phyloP scores from a whole-genome alignment of 2,797 vertebrate species.

The Sebastes glaucus region DNA sequence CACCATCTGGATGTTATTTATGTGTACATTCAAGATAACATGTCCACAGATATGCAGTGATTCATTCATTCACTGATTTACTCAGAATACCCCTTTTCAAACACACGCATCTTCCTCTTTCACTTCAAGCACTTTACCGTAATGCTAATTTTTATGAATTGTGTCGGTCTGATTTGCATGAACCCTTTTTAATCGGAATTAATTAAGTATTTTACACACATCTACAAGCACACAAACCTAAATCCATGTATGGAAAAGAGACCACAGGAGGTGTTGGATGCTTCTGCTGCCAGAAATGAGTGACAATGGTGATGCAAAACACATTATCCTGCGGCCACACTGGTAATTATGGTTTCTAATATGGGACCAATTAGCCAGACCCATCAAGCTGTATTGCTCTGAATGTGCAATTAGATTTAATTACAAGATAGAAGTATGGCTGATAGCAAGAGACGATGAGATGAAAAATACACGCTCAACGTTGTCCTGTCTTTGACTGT shows the following conservation, averaged over 20 bases:
- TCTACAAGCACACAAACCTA: background rate
- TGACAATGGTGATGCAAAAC: conserved; percentile 34
- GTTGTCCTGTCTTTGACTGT: background rate
- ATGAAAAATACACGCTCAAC: background rate
- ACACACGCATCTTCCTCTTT: background rate
- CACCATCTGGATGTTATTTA: background rate
- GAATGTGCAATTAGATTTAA: conserved; percentile 67
- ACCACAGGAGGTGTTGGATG: background rate
- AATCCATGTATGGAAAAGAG: background rate
- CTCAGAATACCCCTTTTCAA: background rate
- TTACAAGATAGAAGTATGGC: conserved; percentile 54
- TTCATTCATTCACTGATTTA: background rate
- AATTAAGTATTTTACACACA: background rate
- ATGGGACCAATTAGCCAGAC: conserved; percentile 65
- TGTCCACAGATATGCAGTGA: background rate
- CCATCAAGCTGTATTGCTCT: conserved; percentile 47
- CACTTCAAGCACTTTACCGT: background rate
- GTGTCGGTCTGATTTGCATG: background rate
- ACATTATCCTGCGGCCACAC: conserved; percentile 46
- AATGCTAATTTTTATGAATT: background rate
- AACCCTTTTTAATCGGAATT: conserved; percentile 9
- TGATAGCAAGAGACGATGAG: conserved; percentile 17
- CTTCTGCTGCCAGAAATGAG: conserved; percentile 6
- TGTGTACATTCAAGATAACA: background rate
- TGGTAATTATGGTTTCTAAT: conserved; percentile 69